Conservation (phyloP, 2,888 invertebrate genomes). For the Hydraecia micacea region DNA sequence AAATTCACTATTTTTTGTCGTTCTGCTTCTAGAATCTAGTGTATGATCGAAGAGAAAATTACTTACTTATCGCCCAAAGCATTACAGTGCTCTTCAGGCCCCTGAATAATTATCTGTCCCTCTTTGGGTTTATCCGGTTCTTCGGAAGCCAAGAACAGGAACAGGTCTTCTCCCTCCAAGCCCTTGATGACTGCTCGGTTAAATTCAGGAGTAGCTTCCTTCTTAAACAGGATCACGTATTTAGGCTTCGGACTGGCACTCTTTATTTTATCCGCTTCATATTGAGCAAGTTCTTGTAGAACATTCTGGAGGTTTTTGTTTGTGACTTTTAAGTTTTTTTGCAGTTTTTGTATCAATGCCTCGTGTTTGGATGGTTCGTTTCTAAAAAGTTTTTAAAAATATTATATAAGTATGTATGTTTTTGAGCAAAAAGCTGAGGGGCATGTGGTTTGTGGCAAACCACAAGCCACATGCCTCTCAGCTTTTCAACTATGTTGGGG, state of each 20-base stretch:
- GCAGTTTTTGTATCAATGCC: conserved; percentile 93
- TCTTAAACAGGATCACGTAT: conserved; percentile 91
- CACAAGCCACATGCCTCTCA: too few species aligned
- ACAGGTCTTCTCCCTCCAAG: conserved; percentile 89
- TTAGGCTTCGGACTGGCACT: conserved; percentile 85
- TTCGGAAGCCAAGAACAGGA: conserved; percentile 93
- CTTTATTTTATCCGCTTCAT: conserved; percentile 92
- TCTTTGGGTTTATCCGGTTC: conserved; percentile 91
- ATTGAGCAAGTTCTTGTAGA: conserved; percentile 92
- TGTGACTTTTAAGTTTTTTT: conserved; percentile 91
- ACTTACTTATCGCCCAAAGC: conserved; percentile 91
- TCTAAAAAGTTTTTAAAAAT: conserved; percentile 82
- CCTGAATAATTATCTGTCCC: conserved; percentile 90
- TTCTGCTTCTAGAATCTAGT: background rate
- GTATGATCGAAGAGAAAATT: background rate
- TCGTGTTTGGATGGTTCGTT: conserved; percentile 93
- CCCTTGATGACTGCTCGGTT: conserved; percentile 92
- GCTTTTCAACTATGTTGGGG: too few species aligned
- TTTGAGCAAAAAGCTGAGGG: too few species aligned
- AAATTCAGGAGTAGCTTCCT: conserved; percentile 95
- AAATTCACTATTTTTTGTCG: background rate
- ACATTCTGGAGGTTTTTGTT: conserved; percentile 92
- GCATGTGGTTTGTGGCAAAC: too few species aligned
- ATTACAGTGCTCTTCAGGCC: conserved; percentile 88
- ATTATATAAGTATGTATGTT: too few species aligned